Evolutionary conservation across 2,888 invertebrate species (phyloP), one percentile per base, ranked within the genome.

Genomic region (Vannuccia rotundouncinata): DNA sequence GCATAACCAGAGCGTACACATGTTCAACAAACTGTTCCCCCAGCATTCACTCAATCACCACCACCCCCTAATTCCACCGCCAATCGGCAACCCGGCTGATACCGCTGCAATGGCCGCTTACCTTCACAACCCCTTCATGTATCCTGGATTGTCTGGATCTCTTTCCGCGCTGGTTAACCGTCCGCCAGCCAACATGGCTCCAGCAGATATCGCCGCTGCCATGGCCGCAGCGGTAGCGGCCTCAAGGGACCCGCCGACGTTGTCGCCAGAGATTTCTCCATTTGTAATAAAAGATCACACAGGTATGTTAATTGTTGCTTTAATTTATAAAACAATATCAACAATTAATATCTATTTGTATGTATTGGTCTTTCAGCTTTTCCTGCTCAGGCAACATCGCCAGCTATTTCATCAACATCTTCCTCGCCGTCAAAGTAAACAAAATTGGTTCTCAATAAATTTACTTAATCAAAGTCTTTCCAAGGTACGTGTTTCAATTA

Each of bases 101-200:
- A 17, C 45, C 10, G 66, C 66, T 13, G 66, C 66, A n/a, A 22
- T 66, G 25, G 66, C 66, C 25, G 66, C 66, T 22, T 66, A 66
- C 25, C 22, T 66, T 5, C 66, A 66, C 66, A 66, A 66, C 66
- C 66, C 66, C 22, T 66, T 66, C 66, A 66, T 66, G 66, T 66
- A 66, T 22, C 66, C 66, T 5, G 45, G 45, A 45, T 45, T 45
- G 17, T 45, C 45, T 17, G 45, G 45, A 5, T 5, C 66, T 2
- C 25, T 66, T 5, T 66, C 66, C 2, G 66, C 66, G 2, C 22
- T 66, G 2, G 66, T 66, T 22, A 66, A 66, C 22, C 66, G 66
- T 22, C 66, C 66, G 13, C 45, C 45, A 45, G 66, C 66, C 66
- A 22, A 22, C 66, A 66, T 66, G 66, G 22, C 66, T n/a, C 66